Percentiles rank a stretch among this genome's conserved stretches.
phyloP scores from a whole-genome alignment of 2,888 invertebrate species.

The Ceratothoa steindachneri region DNA sequence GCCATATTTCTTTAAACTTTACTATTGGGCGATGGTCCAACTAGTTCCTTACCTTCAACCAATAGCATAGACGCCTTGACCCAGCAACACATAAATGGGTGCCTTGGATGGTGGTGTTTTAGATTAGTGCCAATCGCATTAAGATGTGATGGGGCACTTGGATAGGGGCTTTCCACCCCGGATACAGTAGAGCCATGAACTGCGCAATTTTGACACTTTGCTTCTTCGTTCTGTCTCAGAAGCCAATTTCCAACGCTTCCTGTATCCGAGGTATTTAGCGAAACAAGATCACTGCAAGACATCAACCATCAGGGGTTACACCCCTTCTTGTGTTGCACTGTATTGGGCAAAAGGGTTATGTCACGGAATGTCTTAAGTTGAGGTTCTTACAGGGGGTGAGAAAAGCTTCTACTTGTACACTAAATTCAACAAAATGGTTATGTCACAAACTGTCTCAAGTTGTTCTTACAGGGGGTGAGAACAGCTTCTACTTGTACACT shows the following conservation, averaged over 20 bases:
- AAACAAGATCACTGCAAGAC: conserved; percentile 5
- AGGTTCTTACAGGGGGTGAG: no score
- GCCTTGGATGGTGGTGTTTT: neutral
- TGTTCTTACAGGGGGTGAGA: no score
- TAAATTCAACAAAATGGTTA: no score
- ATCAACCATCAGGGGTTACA: neutral
- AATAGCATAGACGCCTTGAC: neutral
- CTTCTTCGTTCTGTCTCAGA: neutral
- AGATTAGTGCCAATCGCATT: neutral
- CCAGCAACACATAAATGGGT: neutral
- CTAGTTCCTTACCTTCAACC: neutral
- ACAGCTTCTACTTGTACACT: no score
- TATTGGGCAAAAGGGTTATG: no score
- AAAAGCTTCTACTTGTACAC: no score
- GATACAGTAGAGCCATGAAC: neutral
- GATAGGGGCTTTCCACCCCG: neutral
- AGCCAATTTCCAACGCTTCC: neutral
- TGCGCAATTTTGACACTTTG: neutral
- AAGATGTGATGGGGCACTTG: neutral
- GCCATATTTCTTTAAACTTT: no score
- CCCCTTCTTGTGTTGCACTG: no score
- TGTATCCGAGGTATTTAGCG: conserved; percentile 5
- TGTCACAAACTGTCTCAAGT: no score
- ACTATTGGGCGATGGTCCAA: no score
- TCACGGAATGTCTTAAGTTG: no score